These are phyloP conservation scores for Mastigias papua DNA, from an alignment of 30 jellyfish, hydroid and myxozoan species.

Conservation along the genomic window DNA sequence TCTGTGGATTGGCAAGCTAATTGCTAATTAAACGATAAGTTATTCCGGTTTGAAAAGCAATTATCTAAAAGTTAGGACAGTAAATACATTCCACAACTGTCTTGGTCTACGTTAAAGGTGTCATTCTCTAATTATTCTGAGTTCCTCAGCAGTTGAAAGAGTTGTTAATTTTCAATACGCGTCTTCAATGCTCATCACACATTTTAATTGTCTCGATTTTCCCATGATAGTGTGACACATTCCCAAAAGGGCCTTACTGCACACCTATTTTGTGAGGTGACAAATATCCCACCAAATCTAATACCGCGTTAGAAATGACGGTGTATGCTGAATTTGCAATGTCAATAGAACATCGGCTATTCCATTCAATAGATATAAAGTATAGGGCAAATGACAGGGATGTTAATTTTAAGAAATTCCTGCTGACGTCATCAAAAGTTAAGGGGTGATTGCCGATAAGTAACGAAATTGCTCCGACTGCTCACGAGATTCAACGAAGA, in stretches of 20 bases:
- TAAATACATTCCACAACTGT: not conserved
- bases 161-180: not conserved
- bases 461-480: too few relatives aligned
- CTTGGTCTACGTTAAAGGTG: not conserved
- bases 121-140: conserved; percentile 1
- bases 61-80: not conserved
- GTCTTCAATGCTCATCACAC: not conserved
- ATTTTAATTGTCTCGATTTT: not conserved
- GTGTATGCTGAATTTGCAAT: not conserved
- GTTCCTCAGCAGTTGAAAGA: conserved; percentile 4
- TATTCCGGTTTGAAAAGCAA: not conserved
- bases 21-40: not conserved
- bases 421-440: too few relatives aligned
- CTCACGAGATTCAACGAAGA: too few relatives aligned
- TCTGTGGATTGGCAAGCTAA: too few relatives aligned
- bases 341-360: not conserved
- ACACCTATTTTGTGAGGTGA: not conserved
- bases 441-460: too few relatives aligned
- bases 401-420: not conserved
- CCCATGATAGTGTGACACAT: not conserved
- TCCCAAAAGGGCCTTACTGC: not conserved
- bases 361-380: not conserved
- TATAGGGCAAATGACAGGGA: not conserved
- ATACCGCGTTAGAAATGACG: not conserved
- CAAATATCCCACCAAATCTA: not conserved